Conservation (phyloP, 2,888 invertebrate species). For the Cryptus viduatorius region DNA sequence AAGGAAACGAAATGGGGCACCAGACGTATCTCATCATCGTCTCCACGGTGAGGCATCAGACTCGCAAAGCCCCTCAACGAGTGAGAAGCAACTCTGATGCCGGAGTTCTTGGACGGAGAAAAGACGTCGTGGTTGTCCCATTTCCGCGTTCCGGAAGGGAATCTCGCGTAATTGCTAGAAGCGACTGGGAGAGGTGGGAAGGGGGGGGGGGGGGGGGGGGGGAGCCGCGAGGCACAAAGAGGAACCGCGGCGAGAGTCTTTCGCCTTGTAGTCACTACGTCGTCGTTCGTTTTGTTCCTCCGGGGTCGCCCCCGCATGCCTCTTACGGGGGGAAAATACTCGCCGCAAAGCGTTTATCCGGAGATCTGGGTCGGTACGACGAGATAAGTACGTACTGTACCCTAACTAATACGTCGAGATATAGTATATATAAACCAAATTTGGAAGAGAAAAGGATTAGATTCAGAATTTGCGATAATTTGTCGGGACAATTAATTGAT, state of each 20-base stretch:
- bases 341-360: slow-evolving; percentile 56
- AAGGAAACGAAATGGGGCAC: slow-evolving; percentile 57
- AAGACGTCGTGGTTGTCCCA: slow-evolving; percentile 20
- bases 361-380: slow-evolving; percentile 62
- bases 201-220: not conserved
- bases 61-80: not conserved
- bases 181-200: not conserved
- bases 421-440: not conserved
- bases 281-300: slow-evolving; percentile 26
- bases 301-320: slow-evolving; percentile 59
- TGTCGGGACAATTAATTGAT: slow-evolving; percentile 25
- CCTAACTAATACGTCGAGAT: slow-evolving; percentile 31
- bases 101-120: slow-evolving; percentile 2
- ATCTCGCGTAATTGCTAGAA: slow-evolving; percentile 59
- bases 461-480: slow-evolving; percentile 6
- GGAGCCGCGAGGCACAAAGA: slow-evolving; percentile 54
- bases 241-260: slow-evolving; percentile 44
- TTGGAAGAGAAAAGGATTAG: slow-evolving; percentile 20
- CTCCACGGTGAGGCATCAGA: slow-evolving; percentile 9
- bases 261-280: slow-evolving; percentile 36
- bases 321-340: slow-evolving; percentile 30
- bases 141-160: slow-evolving; percentile 67
- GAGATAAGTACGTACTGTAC: slow-evolving; percentile 39
- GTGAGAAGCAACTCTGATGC: not conserved
- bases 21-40: slow-evolving; percentile 60